phyloP scores from a whole-genome alignment of 2,888 invertebrate species.

The Agrochola litura region DNA sequence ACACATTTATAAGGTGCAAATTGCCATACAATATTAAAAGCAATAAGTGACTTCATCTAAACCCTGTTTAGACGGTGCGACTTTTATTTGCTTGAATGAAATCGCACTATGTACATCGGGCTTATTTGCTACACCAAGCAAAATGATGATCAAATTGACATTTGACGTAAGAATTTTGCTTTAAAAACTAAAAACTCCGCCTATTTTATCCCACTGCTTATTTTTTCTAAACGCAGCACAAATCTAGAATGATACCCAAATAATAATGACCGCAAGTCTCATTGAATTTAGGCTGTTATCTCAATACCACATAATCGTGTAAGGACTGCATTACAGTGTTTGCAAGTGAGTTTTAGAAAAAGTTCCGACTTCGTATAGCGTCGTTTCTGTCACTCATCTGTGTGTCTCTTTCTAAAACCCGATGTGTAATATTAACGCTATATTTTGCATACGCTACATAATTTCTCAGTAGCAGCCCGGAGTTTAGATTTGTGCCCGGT shows the following conservation, averaged over 20 bases:
- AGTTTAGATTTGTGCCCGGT: too few species aligned
- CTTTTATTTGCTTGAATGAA: not conserved
- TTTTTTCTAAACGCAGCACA: too few species aligned
- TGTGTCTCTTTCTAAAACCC: not conserved
- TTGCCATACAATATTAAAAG: not conserved
- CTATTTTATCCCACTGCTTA: not conserved
- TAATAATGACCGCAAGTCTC: conserved; percentile 31
- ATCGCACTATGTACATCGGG: not conserved
- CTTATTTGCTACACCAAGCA: too few species aligned
- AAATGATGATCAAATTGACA: not conserved
- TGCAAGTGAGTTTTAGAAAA: not conserved
- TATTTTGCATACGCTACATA: conserved; percentile 19
- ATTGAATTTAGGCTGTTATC: conserved; percentile 12
- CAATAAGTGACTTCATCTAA: not conserved
- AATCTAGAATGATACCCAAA: too few species aligned
- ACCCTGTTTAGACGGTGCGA: not conserved
- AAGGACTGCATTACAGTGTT: not conserved
- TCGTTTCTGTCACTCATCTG: not conserved
- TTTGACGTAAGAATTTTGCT: not conserved
- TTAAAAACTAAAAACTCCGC: conserved; percentile 2
- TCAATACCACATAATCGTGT: not conserved
- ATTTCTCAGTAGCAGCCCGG: not conserved
- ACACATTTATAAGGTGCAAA: not conserved
- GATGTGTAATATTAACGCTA: not conserved
- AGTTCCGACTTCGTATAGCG: not conserved